Evolutionary conservation across 2,888 invertebrate species (phyloP), one percentile per base, ranked within the genome.

Genomic region (Abrostola triplasia): DNA sequence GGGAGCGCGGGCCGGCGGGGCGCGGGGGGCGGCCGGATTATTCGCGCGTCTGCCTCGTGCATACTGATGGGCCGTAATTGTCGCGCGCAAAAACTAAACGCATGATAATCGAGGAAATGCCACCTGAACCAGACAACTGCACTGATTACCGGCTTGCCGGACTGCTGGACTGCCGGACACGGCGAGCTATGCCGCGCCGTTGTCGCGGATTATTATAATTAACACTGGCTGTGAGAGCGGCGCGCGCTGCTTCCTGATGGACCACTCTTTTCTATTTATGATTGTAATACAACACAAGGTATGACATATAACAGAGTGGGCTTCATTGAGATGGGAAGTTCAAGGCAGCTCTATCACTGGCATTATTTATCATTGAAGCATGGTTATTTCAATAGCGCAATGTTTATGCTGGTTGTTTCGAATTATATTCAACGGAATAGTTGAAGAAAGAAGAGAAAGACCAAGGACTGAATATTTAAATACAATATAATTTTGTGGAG

Each of bases 21-120:
- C 62, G 70, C 72, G 84, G 66, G 74, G 76, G 69, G 75, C 66
- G 76, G 72, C 72, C 56, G 60, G 69, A 73, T 75, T 67, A 73
- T 69, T 70, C 69, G 75, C 79, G 80, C 80, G 79, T 75, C 84
- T 84, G 86, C 88, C 85, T 85, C 89, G 81, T 90, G 93, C 92
- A 92, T 92, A 90, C 91, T 88, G 92, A 92, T 91, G 90, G 86
- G 83, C 82, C 82, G 88, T 91, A 92, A 92, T 93, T 91, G 90
- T 86, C 82, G 80, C 82, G 73, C 49, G 80, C 90, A 93, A 92
- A 92, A 92, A 92, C 88, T 83, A 81, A 86, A 82, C 88, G 91
- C 89, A 90, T 89, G 87, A 86, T 89, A 88, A 91, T 90, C 85
- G 88, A 91, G 91, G 92, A 91, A 91, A 90, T 89, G 89, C 89